These are phyloP conservation scores for Chrysaora quinquecirrha DNA, from an alignment of 30 jellyfish, hydroid and myxozoan genomes.

Conservation along the genomic window DNA sequence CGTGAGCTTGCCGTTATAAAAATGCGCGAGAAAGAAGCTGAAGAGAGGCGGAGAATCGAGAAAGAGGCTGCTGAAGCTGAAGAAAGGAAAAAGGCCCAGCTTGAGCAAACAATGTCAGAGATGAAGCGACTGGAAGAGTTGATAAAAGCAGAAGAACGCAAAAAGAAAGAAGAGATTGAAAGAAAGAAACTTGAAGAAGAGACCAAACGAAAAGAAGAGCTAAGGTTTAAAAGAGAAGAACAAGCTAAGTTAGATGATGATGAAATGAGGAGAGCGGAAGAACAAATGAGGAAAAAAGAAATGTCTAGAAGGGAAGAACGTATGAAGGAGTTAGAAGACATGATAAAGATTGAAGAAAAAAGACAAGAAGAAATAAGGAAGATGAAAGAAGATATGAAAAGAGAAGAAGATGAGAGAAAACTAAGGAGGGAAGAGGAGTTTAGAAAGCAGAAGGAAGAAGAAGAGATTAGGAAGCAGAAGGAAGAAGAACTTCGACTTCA, in stretches of 20 bases:
- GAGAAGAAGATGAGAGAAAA: constrained; percentile 30
- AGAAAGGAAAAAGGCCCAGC: constrained; percentile 51
- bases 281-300: constrained; percentile 36
- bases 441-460: constrained; percentile 12
- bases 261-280: constrained; percentile 61
- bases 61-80: constrained; percentile 55
- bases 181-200: not conserved
- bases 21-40: constrained; percentile 62
- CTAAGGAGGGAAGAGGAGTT: constrained; percentile 54
- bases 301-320: constrained; percentile 55
- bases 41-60: constrained; percentile 59
- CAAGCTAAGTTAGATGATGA: constrained; percentile 60
- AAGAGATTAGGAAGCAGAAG: constrained; percentile 9
- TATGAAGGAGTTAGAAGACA: constrained; percentile 62
- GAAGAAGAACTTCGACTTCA: constrained; percentile 46
- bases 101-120: constrained; percentile 27
- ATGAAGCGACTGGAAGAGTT: constrained; percentile 62
- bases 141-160: constrained; percentile 46
- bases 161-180: constrained; percentile 18
- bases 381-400: constrained; percentile 36
- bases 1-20: constrained; percentile 56
- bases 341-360: constrained; percentile 35
- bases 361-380: constrained; percentile 42
- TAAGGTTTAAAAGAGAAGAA: constrained; percentile 50
- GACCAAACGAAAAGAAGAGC: constrained; percentile 39